Conservation (phyloP, 2,113 vertebrate genomes). For the Crocuta crocuta region DNA sequence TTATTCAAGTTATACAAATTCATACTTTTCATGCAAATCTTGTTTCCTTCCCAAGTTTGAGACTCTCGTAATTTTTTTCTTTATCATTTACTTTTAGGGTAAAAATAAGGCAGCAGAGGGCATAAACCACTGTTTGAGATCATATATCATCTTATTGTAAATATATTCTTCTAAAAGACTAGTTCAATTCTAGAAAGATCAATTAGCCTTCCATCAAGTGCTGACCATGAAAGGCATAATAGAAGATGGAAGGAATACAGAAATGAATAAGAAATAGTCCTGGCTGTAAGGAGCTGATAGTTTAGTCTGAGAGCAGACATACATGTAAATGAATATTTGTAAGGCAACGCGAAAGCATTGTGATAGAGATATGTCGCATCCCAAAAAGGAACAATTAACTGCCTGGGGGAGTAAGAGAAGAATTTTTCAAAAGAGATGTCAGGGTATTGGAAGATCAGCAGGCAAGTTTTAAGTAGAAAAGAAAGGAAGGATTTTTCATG, state of each 20-base stretch:
- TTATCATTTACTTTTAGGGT: conserved; percentile 20
- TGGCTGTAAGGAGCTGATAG: not conserved
- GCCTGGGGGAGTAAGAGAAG: not conserved
- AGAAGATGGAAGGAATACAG: not conserved
- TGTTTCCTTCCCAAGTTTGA: not conserved
- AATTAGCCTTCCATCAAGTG: conserved; percentile 15
- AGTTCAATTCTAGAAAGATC: conserved; percentile 4
- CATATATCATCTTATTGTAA: not conserved
- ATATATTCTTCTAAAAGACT: conserved; percentile 31
- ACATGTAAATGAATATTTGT: conserved; percentile 44
- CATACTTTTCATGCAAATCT: conserved; percentile 19
- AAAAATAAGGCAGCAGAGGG: not conserved
- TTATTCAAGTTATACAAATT: conserved; percentile 31
- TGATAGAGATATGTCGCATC: conserved; percentile 1
- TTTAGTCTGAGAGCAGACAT: conserved; percentile 39
- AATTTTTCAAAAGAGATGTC: conserved; percentile 19
- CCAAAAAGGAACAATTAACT: not conserved
- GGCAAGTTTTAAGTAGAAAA: conserved; percentile 8
- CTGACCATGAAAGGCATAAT: conserved; percentile 44
- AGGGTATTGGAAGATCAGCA: not conserved
- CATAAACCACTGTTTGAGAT: not conserved
- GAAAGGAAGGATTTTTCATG: not conserved
- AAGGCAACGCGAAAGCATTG: conserved; percentile 17
- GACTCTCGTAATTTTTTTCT: not conserved
- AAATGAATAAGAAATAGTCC: conserved; percentile 16